Evolutionary conservation across 2,113 vertebrate species (phyloP).

Genomic region (Hemicordylus capensis): DNA sequence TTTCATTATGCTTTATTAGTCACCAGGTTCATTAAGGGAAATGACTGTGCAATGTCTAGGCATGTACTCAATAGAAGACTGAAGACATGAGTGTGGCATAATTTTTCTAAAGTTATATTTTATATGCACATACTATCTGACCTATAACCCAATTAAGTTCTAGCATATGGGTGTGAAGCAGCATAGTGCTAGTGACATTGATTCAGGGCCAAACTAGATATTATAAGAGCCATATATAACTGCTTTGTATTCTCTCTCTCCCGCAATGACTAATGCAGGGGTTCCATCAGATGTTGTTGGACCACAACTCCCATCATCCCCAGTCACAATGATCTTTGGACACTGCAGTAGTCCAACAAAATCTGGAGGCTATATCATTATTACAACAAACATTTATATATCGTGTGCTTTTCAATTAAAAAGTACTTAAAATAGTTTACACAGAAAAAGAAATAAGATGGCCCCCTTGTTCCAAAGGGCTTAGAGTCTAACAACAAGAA

Average conservation of each 20-base stretch:
- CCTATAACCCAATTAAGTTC: neutral
- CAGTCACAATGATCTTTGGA: too few relatives aligned
- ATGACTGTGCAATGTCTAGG: conserved; percentile 31
- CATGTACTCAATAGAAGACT: neutral
- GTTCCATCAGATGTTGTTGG: too few relatives aligned
- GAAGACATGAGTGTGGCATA: conserved; percentile 44
- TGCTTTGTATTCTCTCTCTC: neutral
- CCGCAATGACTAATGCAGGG: too few relatives aligned
- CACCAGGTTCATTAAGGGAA: conserved; percentile 30
- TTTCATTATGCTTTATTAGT: conserved; percentile 39
- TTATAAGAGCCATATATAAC: neutral
- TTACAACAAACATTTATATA: too few relatives aligned
- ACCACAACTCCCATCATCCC: too few relatives aligned
- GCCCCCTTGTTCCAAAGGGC: too few relatives aligned
- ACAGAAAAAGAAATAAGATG: too few relatives aligned
- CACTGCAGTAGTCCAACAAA: too few relatives aligned
- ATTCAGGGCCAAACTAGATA: neutral
- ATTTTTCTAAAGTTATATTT: conserved; percentile 50
- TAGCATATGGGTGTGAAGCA: neutral
- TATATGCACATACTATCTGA: neutral
- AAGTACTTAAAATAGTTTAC: too few relatives aligned
- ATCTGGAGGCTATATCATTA: too few relatives aligned
- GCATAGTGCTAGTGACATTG: neutral
- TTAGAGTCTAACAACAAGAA: too few relatives aligned
- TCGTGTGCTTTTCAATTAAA: too few relatives aligned